Base-by-base conservation (phyloP, 2,888 invertebrate species). In the Drosophila tanythrix region DNA sequence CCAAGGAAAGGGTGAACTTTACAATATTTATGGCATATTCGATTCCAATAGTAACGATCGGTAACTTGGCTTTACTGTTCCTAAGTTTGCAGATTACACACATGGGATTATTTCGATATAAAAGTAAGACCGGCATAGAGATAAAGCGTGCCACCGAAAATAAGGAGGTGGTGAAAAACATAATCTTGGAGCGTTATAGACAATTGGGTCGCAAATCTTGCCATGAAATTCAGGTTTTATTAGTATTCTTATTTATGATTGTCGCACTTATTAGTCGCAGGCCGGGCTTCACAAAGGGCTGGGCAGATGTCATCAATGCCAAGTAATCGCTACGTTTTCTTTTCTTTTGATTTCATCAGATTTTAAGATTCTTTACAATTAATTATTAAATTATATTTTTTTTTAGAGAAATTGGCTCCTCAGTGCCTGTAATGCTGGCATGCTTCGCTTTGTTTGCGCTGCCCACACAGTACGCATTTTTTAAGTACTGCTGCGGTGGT, bases 271-370 rank as follows among this genome's bases (percentile, higher is more conserved):
- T 98, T 92, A 96, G 97, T 92, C 94, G 98, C 29, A 95, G 95
- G 71, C 98, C 98, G 0, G 97, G 97, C 64, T 96, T 98, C 91
- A 95, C 97, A 75, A 93, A 94, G 0, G 98, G 98, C 0, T 98
- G 98, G 97, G 96, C 96, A 0, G 94, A 95, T 62, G 92, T 88
- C 0, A 69, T 92, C 1, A 79, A 79, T 29, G 64, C 70, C 2
- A 70, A 76, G 90, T 89, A 63, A 79, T 79, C 7, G 11, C 3
- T 1, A 13, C 3, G 13, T 36, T 21, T 55, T 5, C 21, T 31
- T 6, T 21, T 8, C 3, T 18, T 36, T 29, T 6, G 2, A 31
- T 1, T 57, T 10, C 29, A 21, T 25, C 21, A 2, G 4, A 33
- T 3, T 33, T 52, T 18, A 38, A 11, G 6, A 25, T 10, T 46